These are phyloP conservation scores for Cottoperca gobio DNA, from an alignment of 2,797 vertebrate genomes.

Conservation along the genomic window DNA sequence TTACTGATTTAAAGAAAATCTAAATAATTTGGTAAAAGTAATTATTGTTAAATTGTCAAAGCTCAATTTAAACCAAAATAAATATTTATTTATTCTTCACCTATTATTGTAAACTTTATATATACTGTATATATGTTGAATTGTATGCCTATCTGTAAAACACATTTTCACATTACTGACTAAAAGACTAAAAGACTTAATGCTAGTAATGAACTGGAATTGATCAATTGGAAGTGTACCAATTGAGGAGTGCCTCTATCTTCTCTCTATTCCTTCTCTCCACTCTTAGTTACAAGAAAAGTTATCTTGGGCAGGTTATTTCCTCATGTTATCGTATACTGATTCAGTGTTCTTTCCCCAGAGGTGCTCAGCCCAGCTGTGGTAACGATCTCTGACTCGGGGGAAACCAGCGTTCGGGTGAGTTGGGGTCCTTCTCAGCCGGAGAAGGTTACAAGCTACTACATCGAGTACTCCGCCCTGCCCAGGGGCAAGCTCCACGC, in stretches of 20 bases:
- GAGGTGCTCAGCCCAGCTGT: slow-evolving; percentile 86
- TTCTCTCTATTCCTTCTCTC: background rate
- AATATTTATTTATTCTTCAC: background rate
- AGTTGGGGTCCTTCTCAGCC: slow-evolving; percentile 91
- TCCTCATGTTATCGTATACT: background rate
- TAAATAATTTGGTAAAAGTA: background rate
- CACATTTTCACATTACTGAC: background rate
- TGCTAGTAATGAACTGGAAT: background rate
- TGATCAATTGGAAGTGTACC: background rate
- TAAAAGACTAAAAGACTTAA: no score
- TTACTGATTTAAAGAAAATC: background rate
- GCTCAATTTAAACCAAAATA: background rate
- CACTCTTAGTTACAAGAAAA: no score
- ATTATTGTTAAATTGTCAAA: background rate
- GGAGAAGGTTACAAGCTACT: slow-evolving; percentile 81
- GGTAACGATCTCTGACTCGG: slow-evolving; percentile 88
- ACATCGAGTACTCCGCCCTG: slow-evolving; percentile 89
- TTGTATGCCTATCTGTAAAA: background rate
- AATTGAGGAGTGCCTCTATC: background rate
- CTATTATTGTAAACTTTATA: background rate
- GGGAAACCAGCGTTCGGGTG: slow-evolving; percentile 86
- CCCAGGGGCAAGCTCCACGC: slow-evolving; percentile 81
- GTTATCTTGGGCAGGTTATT: background rate
- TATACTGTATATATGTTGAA: background rate
- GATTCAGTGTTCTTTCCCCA: slow-evolving; percentile 20